These are phyloP conservation scores for Babyrousa celebensis DNA, from an alignment of 2,797 vertebrate species.

Conservation along the genomic window DNA sequence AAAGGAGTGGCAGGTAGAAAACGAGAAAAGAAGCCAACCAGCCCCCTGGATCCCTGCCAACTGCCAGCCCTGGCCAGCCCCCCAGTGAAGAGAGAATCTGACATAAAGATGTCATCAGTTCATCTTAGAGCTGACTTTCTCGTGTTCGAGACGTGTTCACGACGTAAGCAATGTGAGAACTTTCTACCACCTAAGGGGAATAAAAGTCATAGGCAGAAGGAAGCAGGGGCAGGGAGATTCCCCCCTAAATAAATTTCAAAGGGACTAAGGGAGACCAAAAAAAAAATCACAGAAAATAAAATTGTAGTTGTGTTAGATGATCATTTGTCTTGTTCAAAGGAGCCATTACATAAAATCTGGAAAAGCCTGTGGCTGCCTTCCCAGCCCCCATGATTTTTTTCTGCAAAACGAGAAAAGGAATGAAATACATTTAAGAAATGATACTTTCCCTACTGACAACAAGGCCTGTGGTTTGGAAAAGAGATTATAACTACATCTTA, in stretches of 20 bases:
- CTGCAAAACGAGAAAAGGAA: neutral
- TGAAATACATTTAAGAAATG: neutral
- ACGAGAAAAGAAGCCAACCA: neutral
- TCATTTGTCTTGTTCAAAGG: constrained; percentile 24
- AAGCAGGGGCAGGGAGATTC: neutral
- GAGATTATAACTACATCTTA: neutral
- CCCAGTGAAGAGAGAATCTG: neutral
- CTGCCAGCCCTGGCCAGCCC: neutral
- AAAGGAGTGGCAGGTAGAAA: neutral
- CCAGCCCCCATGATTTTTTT: neutral
- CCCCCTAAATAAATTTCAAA: neutral
- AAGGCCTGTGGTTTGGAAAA: neutral
- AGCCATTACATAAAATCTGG: neutral
- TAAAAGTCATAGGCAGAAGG: neutral
- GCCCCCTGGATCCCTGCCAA: neutral
- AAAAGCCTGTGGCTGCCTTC: neutral
- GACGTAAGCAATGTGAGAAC: neutral
- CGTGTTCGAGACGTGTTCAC: neutral
- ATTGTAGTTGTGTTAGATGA: neutral
- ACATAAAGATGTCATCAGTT: constrained; percentile 8
- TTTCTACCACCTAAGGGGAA: neutral
- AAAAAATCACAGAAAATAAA: neutral
- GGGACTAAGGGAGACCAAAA: neutral
- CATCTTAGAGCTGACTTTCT: neutral
- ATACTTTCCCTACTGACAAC: neutral